Base-by-base conservation (phyloP, 2,888 invertebrate species). In the Lamproptera curius region DNA sequence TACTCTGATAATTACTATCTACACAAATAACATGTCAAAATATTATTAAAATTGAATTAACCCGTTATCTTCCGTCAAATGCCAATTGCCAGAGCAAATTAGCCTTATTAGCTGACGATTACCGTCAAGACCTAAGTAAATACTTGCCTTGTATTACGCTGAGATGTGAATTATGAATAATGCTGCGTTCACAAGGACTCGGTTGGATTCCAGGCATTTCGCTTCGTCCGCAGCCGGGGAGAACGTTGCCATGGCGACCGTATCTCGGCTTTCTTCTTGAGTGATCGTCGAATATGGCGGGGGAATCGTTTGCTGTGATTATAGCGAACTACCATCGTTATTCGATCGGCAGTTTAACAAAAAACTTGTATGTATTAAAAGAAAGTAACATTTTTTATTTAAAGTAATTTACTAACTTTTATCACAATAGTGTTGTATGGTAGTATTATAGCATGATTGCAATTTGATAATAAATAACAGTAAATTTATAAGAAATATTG, bases 261-360 rank as follows among this genome's bases (percentile, higher is more conserved):
- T 81, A 81, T 82, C 81, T 73, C 65, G 61, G 61, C 57, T 76
- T 81, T 78, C 79, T 76, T 72, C 72, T 70, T 74, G 66, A 76
- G 56, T 78, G 77, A 72, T 73, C 71, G 68, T 54, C 58, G 60
- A 68, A 70, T 69, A 65, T 62, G 63, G 57, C 54, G 48, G 55
- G 51, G 53, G 50, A 46, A 52, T 51, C 47, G 50, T 52, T 43
- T 51, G 43, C 47, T 46, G 42, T 57, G 65, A 66, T 68, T 64
- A 62, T 56, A 61, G 61, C 58, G 56, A 4, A 35, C 28, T 63
- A 69, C 67, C 43, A 55, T 11, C 5, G 42, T 43, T 54, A 56
- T 55, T 65, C 65, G 58, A 58, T 35, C 8, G 3, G 38, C 37
- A 36, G 36, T 40, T 31, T 39, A 49, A 39, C 9, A 3, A n/a